Evolutionary conservation across 1,140 invertebrate species (phyloP), one percentile per base, ranked within the genome.

Genomic region (Melitaea cinxia): DNA sequence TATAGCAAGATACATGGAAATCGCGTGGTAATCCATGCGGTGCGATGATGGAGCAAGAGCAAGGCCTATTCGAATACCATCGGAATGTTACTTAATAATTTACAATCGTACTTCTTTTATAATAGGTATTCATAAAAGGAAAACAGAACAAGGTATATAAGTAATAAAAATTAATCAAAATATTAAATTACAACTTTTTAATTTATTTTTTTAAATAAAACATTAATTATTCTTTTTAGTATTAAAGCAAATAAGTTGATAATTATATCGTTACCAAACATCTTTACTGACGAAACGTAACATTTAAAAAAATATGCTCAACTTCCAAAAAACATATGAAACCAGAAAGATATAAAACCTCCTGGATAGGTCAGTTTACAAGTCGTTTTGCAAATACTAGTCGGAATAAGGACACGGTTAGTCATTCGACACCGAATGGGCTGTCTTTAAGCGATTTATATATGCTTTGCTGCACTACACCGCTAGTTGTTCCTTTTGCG

Each of bases 1-100:
- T 82, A 78, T 78, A 77, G 77, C 78, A 56, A 68, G 73, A 74
- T 81, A 85, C 82, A 86, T 78, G 73, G 80, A 80, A 83, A 87
- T 87, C 75, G 84, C 83, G 80, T 89, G 84, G 83, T 80, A 70
- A 76, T 79, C 75, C 64, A 59, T 50, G 57, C 64, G 57, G 57
- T 60, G 57, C 57, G 21, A 50, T 42, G 54, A 54, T 66, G 59
- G 49, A 28, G 47, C 45, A 47, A 30, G 28, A 26, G 53, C 54
- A 55, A 68, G 58, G 57, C 70, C 56, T 71, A 72, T 72, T 68
- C 57, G 33, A 37, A 61, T 52, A 30, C 15, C 21, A 21, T 54
- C 39, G 52, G 62, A 70, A 65, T 61, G 68, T 59, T 30, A 67
- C 59, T 54, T 67, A 60, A 67, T 47, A 47, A 47, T 47, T 47